Conservation (phyloP, 2,113 vertebrate species). For the Plectropomus leopardus region DNA sequence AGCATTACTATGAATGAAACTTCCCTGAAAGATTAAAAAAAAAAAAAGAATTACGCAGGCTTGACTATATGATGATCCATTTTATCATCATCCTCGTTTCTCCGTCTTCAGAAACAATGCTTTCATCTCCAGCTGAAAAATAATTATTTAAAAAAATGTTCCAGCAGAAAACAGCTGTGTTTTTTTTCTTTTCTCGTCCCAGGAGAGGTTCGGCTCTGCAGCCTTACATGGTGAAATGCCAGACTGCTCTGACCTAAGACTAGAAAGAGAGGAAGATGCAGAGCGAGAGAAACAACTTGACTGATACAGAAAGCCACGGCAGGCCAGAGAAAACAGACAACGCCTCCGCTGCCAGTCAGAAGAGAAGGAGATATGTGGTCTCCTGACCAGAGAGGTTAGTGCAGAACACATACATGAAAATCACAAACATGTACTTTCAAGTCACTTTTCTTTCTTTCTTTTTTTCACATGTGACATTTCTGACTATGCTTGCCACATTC, state of each 20-base stretch:
- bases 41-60: background rate
- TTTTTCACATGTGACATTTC: background rate
- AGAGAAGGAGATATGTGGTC: background rate
- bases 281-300: conserved; percentile 29
- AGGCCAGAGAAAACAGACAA: conserved; percentile 12
- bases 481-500: background rate
- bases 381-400: background rate
- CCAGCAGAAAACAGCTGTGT: conserved; percentile 27
- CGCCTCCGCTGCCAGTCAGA: background rate
- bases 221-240: conserved; percentile 78
- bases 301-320: background rate
- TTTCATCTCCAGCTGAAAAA: conserved; percentile 26
- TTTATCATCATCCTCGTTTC: background rate
- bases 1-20: too few species aligned
- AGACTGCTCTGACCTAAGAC: conserved; percentile 21
- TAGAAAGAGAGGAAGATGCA: conserved; percentile 32
- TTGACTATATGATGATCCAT: background rate
- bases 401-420: background rate
- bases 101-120: background rate
- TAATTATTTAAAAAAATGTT: background rate
- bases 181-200: background rate
- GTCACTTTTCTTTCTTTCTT: too few species aligned
- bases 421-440: background rate
- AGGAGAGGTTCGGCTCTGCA: conserved; percentile 37
- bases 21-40: too few species aligned